Evolutionary conservation across 2,888 invertebrate species (phyloP), one percentile per base, ranked within the genome.

Genomic region (Lasioglossum villosulum): DNA sequence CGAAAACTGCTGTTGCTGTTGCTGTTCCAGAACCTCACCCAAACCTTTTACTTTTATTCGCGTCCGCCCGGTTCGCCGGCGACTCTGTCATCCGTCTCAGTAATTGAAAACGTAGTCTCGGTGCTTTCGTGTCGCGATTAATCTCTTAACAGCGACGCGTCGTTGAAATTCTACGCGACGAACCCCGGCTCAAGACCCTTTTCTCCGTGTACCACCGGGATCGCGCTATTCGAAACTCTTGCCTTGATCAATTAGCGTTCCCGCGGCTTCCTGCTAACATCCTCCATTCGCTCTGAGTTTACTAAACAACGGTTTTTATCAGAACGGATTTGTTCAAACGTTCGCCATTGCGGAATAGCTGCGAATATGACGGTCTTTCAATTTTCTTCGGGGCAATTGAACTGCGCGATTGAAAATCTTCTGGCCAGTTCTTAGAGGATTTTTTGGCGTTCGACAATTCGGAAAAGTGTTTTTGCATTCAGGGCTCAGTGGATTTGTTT

Each of bases 71-170:
- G 23, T 30, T 74, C n/a, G 14, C 23, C 52, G 70, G 39, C 59
- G 63, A 37, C 59, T n/a, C 45, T 63, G 63, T 75, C 27, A 45
- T 66, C 66, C 45, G 66, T 45, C 42, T 66, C 70, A 14, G 70
- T 70, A 70, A 78, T 78, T 37, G 52, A 70, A 78, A 70, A 78
- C 45, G 66, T 52, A 30, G 77, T 39, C 70, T 23, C n/a, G 70
- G 70, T 70, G 77, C 30, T 30, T 34, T 37, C 34, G 45, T 66
- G 68, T 37, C 48, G 68, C 63, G 63, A 68, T 48, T 52, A 77
- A 68, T 77, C 48, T 48, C 63, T 77, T 37, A 52, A 52, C 66
- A 30, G 48, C 48, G 66, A 27, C 34, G 23, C 76, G 14, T 37
- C 34, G 66, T 48, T 76, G 34, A 48, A 59, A 76, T 42, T 76